phyloP scores from a whole-genome alignment of 2,797 vertebrate genomes.

The Artibeus lituratus region DNA sequence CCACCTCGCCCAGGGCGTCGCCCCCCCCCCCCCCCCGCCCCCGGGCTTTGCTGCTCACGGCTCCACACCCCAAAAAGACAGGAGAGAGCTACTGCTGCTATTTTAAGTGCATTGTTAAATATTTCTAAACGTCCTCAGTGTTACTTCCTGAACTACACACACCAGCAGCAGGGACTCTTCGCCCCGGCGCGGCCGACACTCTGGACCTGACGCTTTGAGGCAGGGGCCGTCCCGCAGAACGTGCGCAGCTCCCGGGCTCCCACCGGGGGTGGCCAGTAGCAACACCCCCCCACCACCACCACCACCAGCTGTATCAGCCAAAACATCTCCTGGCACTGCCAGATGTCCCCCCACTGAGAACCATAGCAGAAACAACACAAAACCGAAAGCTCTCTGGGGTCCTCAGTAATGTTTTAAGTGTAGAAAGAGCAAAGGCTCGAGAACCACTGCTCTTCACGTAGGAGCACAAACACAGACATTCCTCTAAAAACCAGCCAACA shows the following conservation, averaged over 20 bases:
- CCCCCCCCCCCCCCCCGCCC: conserved; percentile 76
- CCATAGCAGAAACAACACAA: not conserved
- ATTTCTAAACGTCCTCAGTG: not conserved
- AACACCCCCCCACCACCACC: not conserved
- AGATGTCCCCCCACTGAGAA: not conserved
- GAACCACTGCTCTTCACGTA: not conserved
- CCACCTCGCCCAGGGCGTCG: conserved; percentile 92
- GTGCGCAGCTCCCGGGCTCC: not conserved
- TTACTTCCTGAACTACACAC: not conserved
- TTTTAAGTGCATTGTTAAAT: not conserved
- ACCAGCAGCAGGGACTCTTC: not conserved
- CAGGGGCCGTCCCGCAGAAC: accelerated
- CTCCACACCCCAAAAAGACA: not conserved
- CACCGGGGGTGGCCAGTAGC: accelerated
- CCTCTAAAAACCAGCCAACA: not conserved
- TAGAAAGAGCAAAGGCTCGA: not conserved
- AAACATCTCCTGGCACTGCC: not conserved
- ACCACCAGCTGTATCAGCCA: not conserved
- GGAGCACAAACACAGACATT: not conserved
- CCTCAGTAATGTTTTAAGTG: not conserved
- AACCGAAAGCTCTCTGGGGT: not conserved
- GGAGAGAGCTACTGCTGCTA: not conserved
- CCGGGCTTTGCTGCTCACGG: conserved; percentile 88
- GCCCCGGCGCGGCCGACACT: accelerated
- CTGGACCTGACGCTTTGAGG: accelerated